Evolutionary conservation across 2,888 invertebrate genomes (phyloP).

Genomic region (Pimpla rufipes): DNA sequence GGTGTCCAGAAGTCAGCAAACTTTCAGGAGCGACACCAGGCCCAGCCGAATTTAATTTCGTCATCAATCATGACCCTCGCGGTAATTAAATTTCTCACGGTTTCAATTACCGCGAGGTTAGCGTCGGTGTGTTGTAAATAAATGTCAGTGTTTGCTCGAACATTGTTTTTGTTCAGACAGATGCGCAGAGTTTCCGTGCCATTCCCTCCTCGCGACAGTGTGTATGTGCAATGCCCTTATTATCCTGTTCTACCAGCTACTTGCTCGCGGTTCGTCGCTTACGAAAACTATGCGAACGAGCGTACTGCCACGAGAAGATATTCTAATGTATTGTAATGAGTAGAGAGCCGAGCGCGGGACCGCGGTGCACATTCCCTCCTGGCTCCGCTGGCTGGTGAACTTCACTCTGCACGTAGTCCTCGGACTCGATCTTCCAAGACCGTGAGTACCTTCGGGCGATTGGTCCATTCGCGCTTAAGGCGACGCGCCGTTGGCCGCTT

Average conservation of each 20-base stretch:
- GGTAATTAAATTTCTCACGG: constrained; percentile 57
- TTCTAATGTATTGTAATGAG: constrained; percentile 80
- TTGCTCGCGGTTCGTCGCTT: constrained; percentile 44
- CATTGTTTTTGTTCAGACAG: not conserved
- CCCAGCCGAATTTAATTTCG: constrained; percentile 70
- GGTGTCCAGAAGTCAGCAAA: constrained; percentile 80
- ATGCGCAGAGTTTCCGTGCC: constrained; percentile 17
- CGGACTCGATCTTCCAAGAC: constrained; percentile 40
- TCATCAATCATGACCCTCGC: constrained; percentile 65
- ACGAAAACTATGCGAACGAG: constrained; percentile 43
- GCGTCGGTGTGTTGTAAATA: too few species aligned
- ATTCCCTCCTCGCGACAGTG: constrained; percentile 11
- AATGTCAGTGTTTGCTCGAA: too few species aligned
- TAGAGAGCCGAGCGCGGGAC: constrained; percentile 69
- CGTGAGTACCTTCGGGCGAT: constrained; percentile 66
- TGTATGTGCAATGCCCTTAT: constrained; percentile 39
- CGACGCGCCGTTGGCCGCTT: constrained; percentile 76
- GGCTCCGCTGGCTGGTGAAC: constrained; percentile 28
- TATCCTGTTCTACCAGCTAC: constrained; percentile 51
- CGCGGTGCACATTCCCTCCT: constrained; percentile 32
- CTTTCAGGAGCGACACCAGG: constrained; percentile 66
- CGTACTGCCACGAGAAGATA: constrained; percentile 71
- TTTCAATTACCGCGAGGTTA: too few species aligned
- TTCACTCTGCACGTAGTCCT: constrained; percentile 10
- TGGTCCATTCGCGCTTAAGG: constrained; percentile 78